These are phyloP conservation scores for Bufotes viridis DNA, from an alignment of 2,797 vertebrate genomes.

Conservation along the genomic window DNA sequence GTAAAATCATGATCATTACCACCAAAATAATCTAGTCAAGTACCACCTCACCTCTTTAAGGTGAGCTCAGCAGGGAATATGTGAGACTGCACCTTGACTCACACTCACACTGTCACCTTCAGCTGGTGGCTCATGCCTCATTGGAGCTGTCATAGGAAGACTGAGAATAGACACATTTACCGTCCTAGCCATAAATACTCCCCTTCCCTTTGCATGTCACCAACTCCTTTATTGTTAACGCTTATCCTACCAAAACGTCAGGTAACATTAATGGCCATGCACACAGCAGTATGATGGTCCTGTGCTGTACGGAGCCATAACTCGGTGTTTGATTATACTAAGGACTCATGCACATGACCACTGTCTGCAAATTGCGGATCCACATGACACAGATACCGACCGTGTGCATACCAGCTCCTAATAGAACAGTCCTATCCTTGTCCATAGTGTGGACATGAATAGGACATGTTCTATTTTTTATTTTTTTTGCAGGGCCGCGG, in stretches of 20 bases:
- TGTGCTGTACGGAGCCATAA: not conserved
- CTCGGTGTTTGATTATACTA: too few relatives aligned
- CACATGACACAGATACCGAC: too few relatives aligned
- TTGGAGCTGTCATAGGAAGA: constrained; percentile 48
- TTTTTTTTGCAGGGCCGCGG: too few relatives aligned
- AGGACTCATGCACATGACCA: too few relatives aligned
- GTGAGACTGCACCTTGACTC: not conserved
- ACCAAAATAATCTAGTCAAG: too few relatives aligned
- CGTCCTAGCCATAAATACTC: constrained; percentile 52
- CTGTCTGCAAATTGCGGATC: too few relatives aligned
- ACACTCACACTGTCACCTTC: constrained; percentile 49
- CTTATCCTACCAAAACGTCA: not conserved
- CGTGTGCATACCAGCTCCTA: too few relatives aligned
- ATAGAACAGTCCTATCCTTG: too few relatives aligned
- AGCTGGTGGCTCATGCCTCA: constrained; percentile 53
- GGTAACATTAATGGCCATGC: not conserved
- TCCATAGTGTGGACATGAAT: too few relatives aligned
- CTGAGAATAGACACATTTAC: constrained; percentile 47
- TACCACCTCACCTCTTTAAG: not conserved
- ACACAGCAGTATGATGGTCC: not conserved
- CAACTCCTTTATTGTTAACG: not conserved
- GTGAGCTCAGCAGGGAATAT: not conserved
- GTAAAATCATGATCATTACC: too few relatives aligned
- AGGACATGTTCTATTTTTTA: too few relatives aligned
- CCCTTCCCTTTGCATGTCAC: constrained; percentile 16